phyloP scores from a whole-genome alignment of 2,113 vertebrate species.

The Oryzias curvinotus region DNA sequence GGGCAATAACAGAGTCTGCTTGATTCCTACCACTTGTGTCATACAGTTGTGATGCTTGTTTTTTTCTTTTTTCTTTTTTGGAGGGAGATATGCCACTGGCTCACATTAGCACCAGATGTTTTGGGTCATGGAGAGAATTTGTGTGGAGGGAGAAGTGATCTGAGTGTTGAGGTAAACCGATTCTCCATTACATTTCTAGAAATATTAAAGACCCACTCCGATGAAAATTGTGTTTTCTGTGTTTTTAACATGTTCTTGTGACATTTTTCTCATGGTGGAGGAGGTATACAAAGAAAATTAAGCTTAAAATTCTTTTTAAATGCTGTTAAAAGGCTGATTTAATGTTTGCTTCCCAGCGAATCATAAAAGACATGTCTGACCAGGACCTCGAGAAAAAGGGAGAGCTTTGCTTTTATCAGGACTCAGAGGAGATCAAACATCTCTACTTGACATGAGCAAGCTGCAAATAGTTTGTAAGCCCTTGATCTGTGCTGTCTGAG shows the following conservation, averaged over 20 bases:
- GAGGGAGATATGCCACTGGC: constrained; percentile 43
- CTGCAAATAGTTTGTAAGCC: constrained; percentile 62
- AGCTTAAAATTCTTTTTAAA: background rate
- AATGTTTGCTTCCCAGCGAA: background rate
- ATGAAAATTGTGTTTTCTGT: too few species aligned
- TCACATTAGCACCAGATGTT: constrained; percentile 70
- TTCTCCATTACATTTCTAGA: too few species aligned
- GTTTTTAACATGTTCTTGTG: too few species aligned
- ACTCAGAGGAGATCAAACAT: constrained; percentile 51
- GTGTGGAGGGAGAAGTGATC: too few species aligned
- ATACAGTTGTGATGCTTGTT: constrained; percentile 35
- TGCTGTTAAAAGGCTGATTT: background rate
- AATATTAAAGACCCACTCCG: too few species aligned
- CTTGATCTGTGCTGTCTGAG: constrained; percentile 40
- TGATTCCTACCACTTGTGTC: constrained; percentile 59
- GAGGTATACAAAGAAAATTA: background rate
- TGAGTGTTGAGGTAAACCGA: too few species aligned
- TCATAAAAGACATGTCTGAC: constrained; percentile 29
- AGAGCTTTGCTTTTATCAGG: constrained; percentile 25
- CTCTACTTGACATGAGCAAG: constrained; percentile 37
- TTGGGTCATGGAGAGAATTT: constrained; percentile 44
- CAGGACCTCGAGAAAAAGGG: constrained; percentile 18
- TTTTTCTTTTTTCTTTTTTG: background rate
- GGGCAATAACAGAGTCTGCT: constrained; percentile 45
- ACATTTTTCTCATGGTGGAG: too few species aligned